These are phyloP conservation scores for Podilymbus podiceps DNA, from an alignment of 2,113 vertebrate species.

Conservation along the genomic window DNA sequence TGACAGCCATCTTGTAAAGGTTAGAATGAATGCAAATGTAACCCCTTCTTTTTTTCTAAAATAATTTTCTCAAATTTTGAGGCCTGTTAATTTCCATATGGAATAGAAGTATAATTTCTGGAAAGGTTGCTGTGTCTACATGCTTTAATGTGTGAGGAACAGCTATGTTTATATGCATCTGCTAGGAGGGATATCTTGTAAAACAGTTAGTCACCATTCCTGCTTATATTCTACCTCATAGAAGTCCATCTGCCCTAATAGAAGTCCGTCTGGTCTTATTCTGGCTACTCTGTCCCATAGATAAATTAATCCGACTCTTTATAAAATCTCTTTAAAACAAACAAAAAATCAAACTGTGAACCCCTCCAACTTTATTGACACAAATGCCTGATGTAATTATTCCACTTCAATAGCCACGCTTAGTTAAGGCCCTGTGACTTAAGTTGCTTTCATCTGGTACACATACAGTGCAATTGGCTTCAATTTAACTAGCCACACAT, in stretches of 20 bases:
- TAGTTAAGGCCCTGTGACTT: not conserved
- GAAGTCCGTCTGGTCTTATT: not conserved
- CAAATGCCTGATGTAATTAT: not conserved
- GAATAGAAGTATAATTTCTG: not conserved
- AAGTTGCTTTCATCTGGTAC: constrained; percentile 22
- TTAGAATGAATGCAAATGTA: not conserved
- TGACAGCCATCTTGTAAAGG: not conserved
- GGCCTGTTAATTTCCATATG: not conserved
- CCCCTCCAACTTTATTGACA: not conserved
- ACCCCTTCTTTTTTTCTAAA: not conserved
- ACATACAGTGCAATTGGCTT: constrained; percentile 5
- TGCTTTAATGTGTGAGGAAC: not conserved
- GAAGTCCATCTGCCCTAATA: not conserved
- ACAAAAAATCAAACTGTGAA: not conserved
- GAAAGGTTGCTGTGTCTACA: not conserved
- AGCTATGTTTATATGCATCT: not conserved
- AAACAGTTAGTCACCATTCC: not conserved
- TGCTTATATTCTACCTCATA: not conserved
- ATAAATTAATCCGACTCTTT: not conserved
- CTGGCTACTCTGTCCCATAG: not conserved
- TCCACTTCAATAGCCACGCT: not conserved
- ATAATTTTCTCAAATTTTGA: not conserved
- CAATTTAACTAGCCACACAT: constrained; percentile 8
- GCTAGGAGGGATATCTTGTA: not conserved
- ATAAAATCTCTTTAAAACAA: not conserved